Conservation (phyloP, 2,888 invertebrate genomes). For the Prosopocoilus inquinatus region DNA sequence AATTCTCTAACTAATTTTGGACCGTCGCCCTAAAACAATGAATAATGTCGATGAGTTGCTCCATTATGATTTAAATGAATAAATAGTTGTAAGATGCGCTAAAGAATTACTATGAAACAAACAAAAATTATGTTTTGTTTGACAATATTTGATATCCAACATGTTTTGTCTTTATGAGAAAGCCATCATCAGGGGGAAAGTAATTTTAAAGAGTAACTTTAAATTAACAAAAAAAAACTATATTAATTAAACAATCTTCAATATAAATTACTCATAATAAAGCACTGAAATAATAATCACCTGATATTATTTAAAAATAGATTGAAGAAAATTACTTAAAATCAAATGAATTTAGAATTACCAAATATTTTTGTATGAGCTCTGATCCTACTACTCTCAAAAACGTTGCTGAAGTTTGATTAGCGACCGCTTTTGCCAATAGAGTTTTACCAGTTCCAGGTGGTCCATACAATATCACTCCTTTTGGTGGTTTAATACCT, state of each 20-base stretch:
- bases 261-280: neutral
- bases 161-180: too few relatives aligned
- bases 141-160: too few relatives aligned
- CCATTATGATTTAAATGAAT: too few relatives aligned
- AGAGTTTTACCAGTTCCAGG: slow-evolving; percentile 99
- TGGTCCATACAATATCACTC: slow-evolving; percentile 96
- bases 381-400: slow-evolving; percentile 98
- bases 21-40: slow-evolving; percentile 78
- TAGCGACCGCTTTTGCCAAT: slow-evolving; percentile 97
- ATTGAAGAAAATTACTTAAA: slow-evolving; percentile 24
- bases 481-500: slow-evolving; percentile 94
- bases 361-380: slow-evolving; percentile 96
- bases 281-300: too few relatives aligned
- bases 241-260: neutral
- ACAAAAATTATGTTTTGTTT: too few relatives aligned
- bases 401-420: slow-evolving; percentile 99
- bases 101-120: too few relatives aligned
- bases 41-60: neutral
- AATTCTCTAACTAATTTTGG: slow-evolving; percentile 97
- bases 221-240: too few relatives aligned
- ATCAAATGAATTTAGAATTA: slow-evolving; percentile 39
- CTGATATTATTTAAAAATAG: neutral
- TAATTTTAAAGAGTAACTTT: too few relatives aligned
- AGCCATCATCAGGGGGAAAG: too few relatives aligned
- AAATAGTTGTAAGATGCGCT: too few relatives aligned